Evolutionary conservation across 1,140 invertebrate species (phyloP), one percentile per base, ranked within the genome.

Genomic region (Amphibalanus amphitrite): DNA sequence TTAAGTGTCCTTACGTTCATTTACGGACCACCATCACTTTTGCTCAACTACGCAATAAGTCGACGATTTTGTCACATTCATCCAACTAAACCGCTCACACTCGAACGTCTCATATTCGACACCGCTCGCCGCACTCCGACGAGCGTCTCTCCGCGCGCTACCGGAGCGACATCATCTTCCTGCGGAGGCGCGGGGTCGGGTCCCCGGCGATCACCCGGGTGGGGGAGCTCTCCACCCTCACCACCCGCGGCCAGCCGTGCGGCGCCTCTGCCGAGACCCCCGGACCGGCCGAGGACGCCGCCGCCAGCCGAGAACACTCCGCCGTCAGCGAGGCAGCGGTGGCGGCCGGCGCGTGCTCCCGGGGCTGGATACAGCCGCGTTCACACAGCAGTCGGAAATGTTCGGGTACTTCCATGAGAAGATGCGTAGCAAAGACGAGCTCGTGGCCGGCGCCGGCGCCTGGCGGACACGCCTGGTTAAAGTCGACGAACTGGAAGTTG

Each of bases 401-500:
- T 67, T 67, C 65, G 17, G 65, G 65, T 25, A 67, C 65, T 26
- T 67, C 65, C 65, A 67, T 67, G 3, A 67, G 28, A 1, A 67
- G 28, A 28, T 67, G 65, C 65, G 23, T 26, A 0, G 65, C 65
- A 26, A 67, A 67, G 10, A 28, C 28, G 26, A 67, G 28, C 28
- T 67, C 65, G 26, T 23, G 23, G 4, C 64, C 70, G 6, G 65
- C n/a, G 33, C 28, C 33, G 28, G 23, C 30, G 25, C 25, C 30
- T 78, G 23, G 25, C 47, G 64, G 26, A 28, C 29, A 26, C 15
- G 25, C 79, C 33, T 74, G 72, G 73, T 84, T 81, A 75, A 82
- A 84, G 72, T 84, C 80, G 28, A 85, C 84, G 76, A 85, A 85
- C 73, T 84, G 83, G 76, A 85, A 84, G 74, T 85, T 85, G 75